phyloP scores from a whole-genome alignment of 2,113 vertebrate species.

The Lonchura striata region DNA sequence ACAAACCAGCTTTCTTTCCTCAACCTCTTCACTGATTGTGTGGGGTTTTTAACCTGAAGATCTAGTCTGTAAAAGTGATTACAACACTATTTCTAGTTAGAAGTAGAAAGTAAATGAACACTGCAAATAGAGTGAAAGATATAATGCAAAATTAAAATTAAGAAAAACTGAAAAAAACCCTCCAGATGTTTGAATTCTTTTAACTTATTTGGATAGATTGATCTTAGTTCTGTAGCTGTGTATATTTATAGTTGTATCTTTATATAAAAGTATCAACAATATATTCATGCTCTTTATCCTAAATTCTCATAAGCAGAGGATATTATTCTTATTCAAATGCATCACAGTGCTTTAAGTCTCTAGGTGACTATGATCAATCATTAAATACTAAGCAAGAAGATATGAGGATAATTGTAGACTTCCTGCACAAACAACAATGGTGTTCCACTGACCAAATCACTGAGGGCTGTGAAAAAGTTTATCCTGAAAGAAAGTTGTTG shows the following conservation, averaged over 20 bases:
- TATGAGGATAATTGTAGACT: neutral
- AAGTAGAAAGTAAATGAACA: neutral
- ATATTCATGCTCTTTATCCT: neutral
- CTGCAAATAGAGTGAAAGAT: neutral
- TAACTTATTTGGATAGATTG: neutral
- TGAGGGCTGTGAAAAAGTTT: neutral
- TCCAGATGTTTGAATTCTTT: neutral
- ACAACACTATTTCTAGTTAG: neutral
- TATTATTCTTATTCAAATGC: neutral
- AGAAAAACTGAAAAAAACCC: accelerated
- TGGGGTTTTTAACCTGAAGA: neutral
- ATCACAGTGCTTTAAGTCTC: neutral
- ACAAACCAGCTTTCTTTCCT: neutral
- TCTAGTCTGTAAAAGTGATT: neutral
- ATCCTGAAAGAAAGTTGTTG: neutral
- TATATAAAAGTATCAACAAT: neutral
- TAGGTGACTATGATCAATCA: neutral
- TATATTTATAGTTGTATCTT: neutral
- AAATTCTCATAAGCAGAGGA: neutral
- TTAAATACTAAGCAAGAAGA: neutral
- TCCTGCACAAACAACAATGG: neutral
- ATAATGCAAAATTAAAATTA: neutral
- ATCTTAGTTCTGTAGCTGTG: neutral
- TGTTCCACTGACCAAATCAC: neutral
- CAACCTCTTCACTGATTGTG: neutral